Conservation (phyloP, 2,888 invertebrate genomes). For the Pristionchus mayeri region DNA sequence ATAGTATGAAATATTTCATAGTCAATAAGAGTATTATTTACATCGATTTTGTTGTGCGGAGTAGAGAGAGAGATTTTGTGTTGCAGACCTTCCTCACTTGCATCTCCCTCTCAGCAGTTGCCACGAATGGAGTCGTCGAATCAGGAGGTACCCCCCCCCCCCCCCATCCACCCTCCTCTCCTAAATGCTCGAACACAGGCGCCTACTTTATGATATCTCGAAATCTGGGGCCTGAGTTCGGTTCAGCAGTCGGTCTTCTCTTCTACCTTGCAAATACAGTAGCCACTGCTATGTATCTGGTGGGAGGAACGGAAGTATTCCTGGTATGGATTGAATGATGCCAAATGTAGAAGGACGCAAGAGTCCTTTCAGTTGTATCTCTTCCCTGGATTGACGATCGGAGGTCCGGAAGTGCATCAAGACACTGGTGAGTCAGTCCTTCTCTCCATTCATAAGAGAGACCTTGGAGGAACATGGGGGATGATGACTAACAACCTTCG, state of each 20-base stretch:
- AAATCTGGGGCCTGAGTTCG: conserved; percentile 93
- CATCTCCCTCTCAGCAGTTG: conserved; percentile 99
- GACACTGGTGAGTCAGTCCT: conserved; percentile 65
- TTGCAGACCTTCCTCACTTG: conserved; percentile 80
- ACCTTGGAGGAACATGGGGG: conserved; percentile 64
- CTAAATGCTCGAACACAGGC: conserved; percentile 89
- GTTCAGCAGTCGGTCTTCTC: conserved; percentile 97
- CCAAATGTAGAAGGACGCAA: too few species aligned
- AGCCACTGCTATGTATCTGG: conserved; percentile 99
- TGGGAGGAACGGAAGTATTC: conserved; percentile 82
- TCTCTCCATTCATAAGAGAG: background rate
- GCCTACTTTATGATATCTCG: conserved; percentile 68
- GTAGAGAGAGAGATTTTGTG: too few species aligned
- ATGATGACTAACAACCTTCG: conserved; percentile 97
- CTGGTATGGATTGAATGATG: too few species aligned
- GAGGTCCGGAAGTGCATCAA: conserved; percentile 72
- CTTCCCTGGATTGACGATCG: conserved; percentile 73
- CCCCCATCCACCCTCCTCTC: conserved; percentile 88
- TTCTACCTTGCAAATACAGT: conserved; percentile 98
- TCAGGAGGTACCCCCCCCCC: conserved; percentile 82
- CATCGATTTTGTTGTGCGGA: too few species aligned
- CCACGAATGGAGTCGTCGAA: conserved; percentile 98
- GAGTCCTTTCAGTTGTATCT: conserved; percentile 73
- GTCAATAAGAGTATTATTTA: too few species aligned
- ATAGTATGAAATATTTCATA: background rate